Base-by-base conservation (phyloP, 2,888 invertebrate genomes). In the Orthonychiurus folsomi region DNA sequence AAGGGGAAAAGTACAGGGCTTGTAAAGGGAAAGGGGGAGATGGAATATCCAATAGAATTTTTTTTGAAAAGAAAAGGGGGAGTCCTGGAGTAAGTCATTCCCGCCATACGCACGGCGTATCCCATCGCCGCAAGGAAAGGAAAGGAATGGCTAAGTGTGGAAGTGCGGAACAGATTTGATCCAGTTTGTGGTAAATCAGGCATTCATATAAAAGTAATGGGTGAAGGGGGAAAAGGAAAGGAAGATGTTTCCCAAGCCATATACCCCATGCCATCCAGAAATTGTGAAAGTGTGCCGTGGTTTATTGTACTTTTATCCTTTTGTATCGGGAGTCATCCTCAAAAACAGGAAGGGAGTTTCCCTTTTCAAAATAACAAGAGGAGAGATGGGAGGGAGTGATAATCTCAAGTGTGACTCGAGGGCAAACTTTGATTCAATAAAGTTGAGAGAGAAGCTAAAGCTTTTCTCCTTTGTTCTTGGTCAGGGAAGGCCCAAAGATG, bases 101-200 rank as follows among this genome's bases (percentile, higher is more conserved):
- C n/a, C n/a, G n/a, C n/a, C n/a, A n/a, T n/a, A n/a, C n/a, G n/a
- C n/a, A n/a, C n/a, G n/a, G n/a, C n/a, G n/a, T n/a, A n/a, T n/a
- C n/a, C n/a, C n/a, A n/a, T n/a, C n/a, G n/a, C n/a, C n/a, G n/a
- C n/a, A n/a, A n/a, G n/a, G n/a, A n/a, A n/a, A n/a, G n/a, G n/a
- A n/a, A n/a, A n/a, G n/a, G n/a, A n/a, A n/a, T n/a, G n/a, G 15
- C 9, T 37, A n/a, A 50, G 37, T 20, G 21, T 37, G 2, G 26
- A 2, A 12, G 27, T 26, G 27, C 2, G 20, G 20, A 57, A 37
- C 37, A 56, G 60, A 63, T 62, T 64, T 59, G 59, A 64, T 62
- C 62, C 59, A 62, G 62, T 64, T 62, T 50, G 54, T 57, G 62
- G 60, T 62, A 62, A 65, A 65, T 65, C 60, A 60, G 53, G 57